Evolutionary conservation across 1,140 invertebrate genomes (phyloP).

Genomic region (Neuroterus valhalla): DNA sequence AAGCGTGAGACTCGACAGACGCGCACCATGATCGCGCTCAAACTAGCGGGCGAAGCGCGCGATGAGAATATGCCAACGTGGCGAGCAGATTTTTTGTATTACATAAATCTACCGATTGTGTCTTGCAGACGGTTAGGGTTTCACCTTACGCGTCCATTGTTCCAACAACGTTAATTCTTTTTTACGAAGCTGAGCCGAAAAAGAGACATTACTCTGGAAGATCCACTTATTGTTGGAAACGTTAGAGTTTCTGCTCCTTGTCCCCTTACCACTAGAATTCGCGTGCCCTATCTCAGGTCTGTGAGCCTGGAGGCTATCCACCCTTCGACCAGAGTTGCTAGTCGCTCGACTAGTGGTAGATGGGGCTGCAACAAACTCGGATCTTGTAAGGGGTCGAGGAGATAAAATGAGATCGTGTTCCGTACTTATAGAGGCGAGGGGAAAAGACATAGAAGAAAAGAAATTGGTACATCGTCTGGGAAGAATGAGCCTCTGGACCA

Average conservation of each 20-base stretch:
- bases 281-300: slow-evolving; percentile 58
- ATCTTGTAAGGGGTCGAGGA: slow-evolving; percentile 69
- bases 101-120: too few species aligned
- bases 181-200: too few species aligned
- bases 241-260: not conserved
- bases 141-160: too few species aligned
- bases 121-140: too few species aligned
- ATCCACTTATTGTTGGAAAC: slow-evolving; percentile 6
- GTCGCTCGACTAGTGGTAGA: slow-evolving; percentile 37
- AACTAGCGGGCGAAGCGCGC: too few species aligned
- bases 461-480: slow-evolving; percentile 70
- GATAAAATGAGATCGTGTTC: slow-evolving; percentile 74
- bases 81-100: too few species aligned
- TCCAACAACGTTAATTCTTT: too few species aligned
- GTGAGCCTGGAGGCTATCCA: slow-evolving; percentile 57
- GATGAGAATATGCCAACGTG: too few species aligned
- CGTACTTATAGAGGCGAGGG: slow-evolving; percentile 43
- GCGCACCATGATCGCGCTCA: too few species aligned
- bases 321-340: slow-evolving; percentile 40
- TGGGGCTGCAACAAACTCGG: slow-evolving; percentile 66
- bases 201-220: too few species aligned
- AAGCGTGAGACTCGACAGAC: too few species aligned
- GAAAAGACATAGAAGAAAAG: slow-evolving; percentile 62
- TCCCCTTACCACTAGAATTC: slow-evolving; percentile 46
- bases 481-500: slow-evolving; percentile 54